Evolutionary conservation across 2,888 invertebrate genomes (phyloP).

Genomic region (Lycophotia porphyrea): DNA sequence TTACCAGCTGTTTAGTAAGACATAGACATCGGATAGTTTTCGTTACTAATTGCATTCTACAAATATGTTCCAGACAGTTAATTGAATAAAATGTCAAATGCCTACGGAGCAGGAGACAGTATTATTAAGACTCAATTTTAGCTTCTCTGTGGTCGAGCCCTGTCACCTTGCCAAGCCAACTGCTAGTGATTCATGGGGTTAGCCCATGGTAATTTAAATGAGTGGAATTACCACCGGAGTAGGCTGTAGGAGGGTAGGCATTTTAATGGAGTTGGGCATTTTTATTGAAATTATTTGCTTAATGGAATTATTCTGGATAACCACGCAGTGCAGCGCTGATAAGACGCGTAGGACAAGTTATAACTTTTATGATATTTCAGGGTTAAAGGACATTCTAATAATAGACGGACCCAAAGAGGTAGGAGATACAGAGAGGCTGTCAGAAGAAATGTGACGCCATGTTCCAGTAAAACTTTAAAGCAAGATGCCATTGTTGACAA

Average conservation of each 20-base stretch:
- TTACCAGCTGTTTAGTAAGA: background rate
- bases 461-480: background rate
- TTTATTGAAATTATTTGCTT: constrained; percentile 12
- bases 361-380: background rate
- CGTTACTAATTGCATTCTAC: constrained; percentile 36
- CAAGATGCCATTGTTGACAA: background rate
- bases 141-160: constrained; percentile 10
- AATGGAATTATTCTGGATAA: background rate
- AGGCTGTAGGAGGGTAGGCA: background rate
- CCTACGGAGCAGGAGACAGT: constrained; percentile 10
- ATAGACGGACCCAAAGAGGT: background rate
- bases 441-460: too few relatives aligned
- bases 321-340: background rate
- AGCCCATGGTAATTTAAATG: constrained; percentile 47
- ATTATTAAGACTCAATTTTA: constrained; percentile 24
- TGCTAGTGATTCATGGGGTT: constrained; percentile 59
- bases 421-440: too few relatives aligned
- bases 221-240: constrained; percentile 21
- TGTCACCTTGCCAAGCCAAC: constrained; percentile 59
- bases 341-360: background rate
- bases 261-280: constrained; percentile 20
- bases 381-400: background rate
- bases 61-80: constrained; percentile 42
- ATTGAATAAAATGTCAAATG: constrained; percentile 43
- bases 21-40: background rate